Evolutionary conservation across 2,888 invertebrate genomes (phyloP), one percentile per base, ranked within the genome.

Genomic region (Lepidocyrtinus sp.): DNA sequence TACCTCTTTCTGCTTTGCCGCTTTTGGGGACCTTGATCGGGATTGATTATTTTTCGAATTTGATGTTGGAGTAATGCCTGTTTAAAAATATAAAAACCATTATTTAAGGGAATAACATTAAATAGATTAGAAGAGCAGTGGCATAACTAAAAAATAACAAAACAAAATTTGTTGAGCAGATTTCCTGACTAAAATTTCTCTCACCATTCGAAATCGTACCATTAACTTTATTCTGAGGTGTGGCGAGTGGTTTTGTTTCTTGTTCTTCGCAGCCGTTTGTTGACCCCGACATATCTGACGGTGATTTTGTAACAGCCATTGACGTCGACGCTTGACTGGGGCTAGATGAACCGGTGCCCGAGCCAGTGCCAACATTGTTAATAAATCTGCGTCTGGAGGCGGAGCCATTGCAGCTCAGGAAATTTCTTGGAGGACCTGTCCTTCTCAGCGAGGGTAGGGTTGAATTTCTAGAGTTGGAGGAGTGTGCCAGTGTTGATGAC

Each of bases 201-300:
- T 77, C 71, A 77, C 77, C 77, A 19, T 77, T 77, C 15, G 77
- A 45, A 26, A 77, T 65, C 71, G 71, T 77, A 46, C 77, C 77
- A 27, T 77, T 77, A 65, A 72, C 63, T 72, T 77, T 77, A 17
- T 21, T 64, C 2, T 62, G 63, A 3, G 46, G 50, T n/a, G 59
- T 50, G 5, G 24, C 64, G 19, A 45, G 63, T 19, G 50, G n/a
- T 17, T 50, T 7, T 15, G 19, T 74, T 7, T n/a, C 19, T 2
- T 62, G 55, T 15, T 62, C 70, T 19, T 3, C 69, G 36, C 70
- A 69, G 7, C 76, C 76, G 45, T 76, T 76, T 17, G 55, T 55
- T n/a, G 55, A n/a, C n/a, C 55, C 55, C 5, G n/a, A 12, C 12
- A n/a, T n/a, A n/a, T n/a, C n/a, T n/a, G n/a, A n/a, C n/a, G n/a